These are phyloP conservation scores for Hyla sarda DNA, from an alignment of 2,113 vertebrate genomes.

Conservation along the genomic window DNA sequence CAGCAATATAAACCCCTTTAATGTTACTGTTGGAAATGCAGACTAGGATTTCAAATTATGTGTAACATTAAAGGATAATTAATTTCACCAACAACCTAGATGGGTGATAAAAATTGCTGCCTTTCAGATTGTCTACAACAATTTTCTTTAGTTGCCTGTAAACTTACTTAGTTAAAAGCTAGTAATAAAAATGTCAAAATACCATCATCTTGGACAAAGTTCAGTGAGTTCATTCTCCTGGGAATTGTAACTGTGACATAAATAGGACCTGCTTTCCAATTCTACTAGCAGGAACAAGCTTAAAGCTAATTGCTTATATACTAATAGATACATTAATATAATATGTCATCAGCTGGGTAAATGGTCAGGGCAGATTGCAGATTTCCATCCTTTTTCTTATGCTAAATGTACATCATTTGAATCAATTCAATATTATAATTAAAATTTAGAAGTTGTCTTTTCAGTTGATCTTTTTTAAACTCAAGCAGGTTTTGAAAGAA, in stretches of 20 bases:
- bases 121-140: slow-evolving; percentile 26
- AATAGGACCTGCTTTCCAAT: slow-evolving; percentile 49
- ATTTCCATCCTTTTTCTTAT: slow-evolving; percentile 57
- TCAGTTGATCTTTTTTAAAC: slow-evolving; percentile 59
- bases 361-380: slow-evolving; percentile 61
- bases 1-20: not conserved
- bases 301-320: slow-evolving; percentile 60
- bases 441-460: slow-evolving; percentile 62
- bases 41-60: not conserved
- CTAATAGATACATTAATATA: slow-evolving; percentile 64
- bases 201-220: slow-evolving; percentile 36
- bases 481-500: not conserved
- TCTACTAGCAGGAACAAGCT: slow-evolving; percentile 60
- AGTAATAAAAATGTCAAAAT: slow-evolving; percentile 53
- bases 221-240: slow-evolving; percentile 28
- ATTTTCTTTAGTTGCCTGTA: slow-evolving; percentile 35
- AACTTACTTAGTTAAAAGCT: slow-evolving; percentile 36
- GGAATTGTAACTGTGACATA: slow-evolving; percentile 44
- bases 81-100: slow-evolving; percentile 24
- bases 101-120: slow-evolving; percentile 28
- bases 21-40: not conserved
- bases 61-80: slow-evolving; percentile 21
- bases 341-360: slow-evolving; percentile 62
- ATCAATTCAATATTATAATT: slow-evolving; percentile 63
- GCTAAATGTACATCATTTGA: slow-evolving; percentile 66